Conservation (phyloP, 2,797 vertebrate species). For the Cichlasoma orientale region DNA sequence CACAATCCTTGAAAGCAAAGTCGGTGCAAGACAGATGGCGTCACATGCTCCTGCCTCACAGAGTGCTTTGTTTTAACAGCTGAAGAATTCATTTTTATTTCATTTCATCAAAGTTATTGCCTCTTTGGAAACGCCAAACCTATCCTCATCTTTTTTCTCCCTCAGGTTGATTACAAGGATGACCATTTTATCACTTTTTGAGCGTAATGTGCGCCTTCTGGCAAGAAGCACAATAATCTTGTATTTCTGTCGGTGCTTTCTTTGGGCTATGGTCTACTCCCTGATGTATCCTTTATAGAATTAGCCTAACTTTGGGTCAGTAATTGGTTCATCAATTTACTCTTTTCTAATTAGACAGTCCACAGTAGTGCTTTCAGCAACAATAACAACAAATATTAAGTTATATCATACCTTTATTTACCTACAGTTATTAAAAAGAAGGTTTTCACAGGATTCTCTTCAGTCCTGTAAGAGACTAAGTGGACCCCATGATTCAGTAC, state of each 20-base stretch:
- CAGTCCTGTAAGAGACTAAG: too few relatives aligned
- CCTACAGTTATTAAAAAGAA: too few relatives aligned
- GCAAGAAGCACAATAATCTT: constrained; percentile 3
- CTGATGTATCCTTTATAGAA: not conserved
- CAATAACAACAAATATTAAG: too few relatives aligned
- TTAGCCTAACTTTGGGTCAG: not conserved
- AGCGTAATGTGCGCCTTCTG: constrained; percentile 11
- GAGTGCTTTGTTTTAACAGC: constrained; percentile 6
- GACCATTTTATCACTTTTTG: constrained; percentile 15
- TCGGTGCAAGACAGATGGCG: not conserved
- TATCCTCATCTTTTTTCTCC: not conserved
- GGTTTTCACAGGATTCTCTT: too few relatives aligned
- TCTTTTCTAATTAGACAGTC: not conserved
- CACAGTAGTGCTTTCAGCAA: not conserved
- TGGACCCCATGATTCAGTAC: not conserved
- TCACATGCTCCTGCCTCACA: not conserved
- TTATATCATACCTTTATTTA: not conserved
- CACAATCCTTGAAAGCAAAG: constrained; percentile 5
- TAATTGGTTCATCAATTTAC: not conserved
- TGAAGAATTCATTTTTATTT: constrained; percentile 26
- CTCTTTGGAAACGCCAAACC: constrained; percentile 19
- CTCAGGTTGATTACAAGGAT: not conserved
- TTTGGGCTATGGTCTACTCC: not conserved
- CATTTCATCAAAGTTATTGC: constrained; percentile 24
- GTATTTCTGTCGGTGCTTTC: constrained; percentile 6